Evolutionary conservation across 2,888 invertebrate species (phyloP), one percentile per base, ranked within the genome.

Genomic region (Agrypnus murinus): DNA sequence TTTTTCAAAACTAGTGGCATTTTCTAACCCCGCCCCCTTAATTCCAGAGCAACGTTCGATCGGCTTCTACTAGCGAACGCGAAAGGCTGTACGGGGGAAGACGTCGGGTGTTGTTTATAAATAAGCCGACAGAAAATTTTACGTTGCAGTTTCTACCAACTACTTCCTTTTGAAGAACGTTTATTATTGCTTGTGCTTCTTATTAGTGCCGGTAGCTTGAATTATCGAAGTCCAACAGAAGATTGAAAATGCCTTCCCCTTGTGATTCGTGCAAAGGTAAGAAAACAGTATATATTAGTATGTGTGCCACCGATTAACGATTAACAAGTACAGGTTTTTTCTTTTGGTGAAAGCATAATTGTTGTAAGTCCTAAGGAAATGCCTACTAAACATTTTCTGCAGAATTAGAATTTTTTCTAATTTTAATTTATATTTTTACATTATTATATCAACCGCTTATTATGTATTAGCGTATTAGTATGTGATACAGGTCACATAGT

Each of bases 211-310:
- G 64, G 38, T 32, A n/a, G n/a, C n/a, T n/a, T n/a, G n/a, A n/a
- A 43, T 14, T 12, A 40, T 8, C 15, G 5, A 14, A 34, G 14
- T 31, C 15, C 2, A 25, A 15, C 12, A n/a, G 9, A n/a, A n/a
- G n/a, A n/a, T n/a, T 55, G 9, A 81, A 78, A 85, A 89, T 89
- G 89, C 89, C 89, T 74, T 87, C 88, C 25, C 89, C 89, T 68
- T 86, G 87, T 75, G 89, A 89, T 77, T 81, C 87, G 38, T 88
- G 88, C 81, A 89, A 89, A 86, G 89, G 89, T 89, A 84, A 81
- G 82, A 71, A 25, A 25, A 25, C n/a, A n/a, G n/a, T n/a, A n/a
- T n/a, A n/a, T n/a, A n/a, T n/a, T n/a, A n/a, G n/a, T n/a, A n/a
- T n/a, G n/a, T n/a, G n/a, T n/a, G n/a, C n/a, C n/a, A n/a, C n/a